Evolutionary conservation across 2,797 vertebrate genomes (phyloP), one percentile per base, ranked within the genome.

Genomic region (Hylomyscus alleni): DNA sequence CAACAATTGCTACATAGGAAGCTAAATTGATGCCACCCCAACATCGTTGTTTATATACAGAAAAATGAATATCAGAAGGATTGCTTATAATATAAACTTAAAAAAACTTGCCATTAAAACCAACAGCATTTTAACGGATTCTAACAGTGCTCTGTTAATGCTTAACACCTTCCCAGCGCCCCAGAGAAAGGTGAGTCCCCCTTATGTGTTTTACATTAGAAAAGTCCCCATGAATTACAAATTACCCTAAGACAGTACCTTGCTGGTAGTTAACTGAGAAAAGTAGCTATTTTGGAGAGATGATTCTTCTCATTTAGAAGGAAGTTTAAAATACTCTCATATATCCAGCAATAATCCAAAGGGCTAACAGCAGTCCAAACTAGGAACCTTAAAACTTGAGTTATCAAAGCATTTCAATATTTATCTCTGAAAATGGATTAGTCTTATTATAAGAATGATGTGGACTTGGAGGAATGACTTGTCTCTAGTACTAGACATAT

Each of bases 361-460:
- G 56, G 0, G 0, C 81, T 62, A 76, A 91, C 37, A 54, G 13
- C 34, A 94, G 6, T 15, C 40, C 4, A 91, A 90, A 19, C 14
- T 19, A 56, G 20, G 73, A 91, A 80, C 1, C 13, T 65, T 87
- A 26, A 80, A 83, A 26, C 6, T 83, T 94, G 0, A 76, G 10
- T 94, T 97, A 93, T 62, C 94, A 86, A 94, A 95, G 91, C 58
- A 69, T 76, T 56, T 94, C 44, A 93, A 65, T 47, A 52, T 69
- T 54, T 95, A 58, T 80, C 52, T 87, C 86, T 44, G 80, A 92
- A 22, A 65, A 89, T 78, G 58, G 20, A 40, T 95, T 76, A 56
- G 73, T 22, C n/a, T 0, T 26, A 29, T 77, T 89, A 92, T 34
- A 90, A 87, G 15, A 96, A 73, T 83, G 37, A 29, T 17, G 31